Evolutionary conservation across 1,140 invertebrate species (phyloP).

Genomic region (Dinothrombium tinctorium): DNA sequence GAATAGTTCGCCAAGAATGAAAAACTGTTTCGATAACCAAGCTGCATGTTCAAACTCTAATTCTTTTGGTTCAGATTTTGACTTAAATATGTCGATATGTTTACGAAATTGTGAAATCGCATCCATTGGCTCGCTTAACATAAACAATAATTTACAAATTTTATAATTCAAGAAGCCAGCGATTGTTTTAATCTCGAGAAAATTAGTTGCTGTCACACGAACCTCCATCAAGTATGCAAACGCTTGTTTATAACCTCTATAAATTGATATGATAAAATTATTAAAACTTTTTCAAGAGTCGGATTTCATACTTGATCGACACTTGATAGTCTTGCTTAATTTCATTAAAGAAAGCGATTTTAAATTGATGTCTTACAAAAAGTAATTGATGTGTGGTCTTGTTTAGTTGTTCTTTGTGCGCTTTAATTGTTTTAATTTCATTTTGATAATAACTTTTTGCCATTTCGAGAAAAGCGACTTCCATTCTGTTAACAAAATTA

Average conservation of each 20-base stretch:
- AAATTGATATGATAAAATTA: conserved; percentile 14
- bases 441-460: conserved; percentile 74
- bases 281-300: conserved; percentile 1
- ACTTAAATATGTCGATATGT: conserved; percentile 68
- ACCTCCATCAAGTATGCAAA: conserved; percentile 70
- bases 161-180: conserved; percentile 89
- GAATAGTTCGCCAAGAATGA: conserved; percentile 71
- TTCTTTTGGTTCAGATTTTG: conserved; percentile 44
- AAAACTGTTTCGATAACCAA: conserved; percentile 77
- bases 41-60: conserved; percentile 81
- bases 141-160: conserved; percentile 60
- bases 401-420: conserved; percentile 67
- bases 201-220: conserved; percentile 61
- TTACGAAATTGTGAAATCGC: conserved; percentile 74
- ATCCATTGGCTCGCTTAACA: conserved; percentile 63
- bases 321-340: conserved; percentile 63
- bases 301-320: conserved; percentile 51
- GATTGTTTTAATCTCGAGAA: conserved; percentile 77
- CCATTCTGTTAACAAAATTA: conserved; percentile 32
- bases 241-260: conserved; percentile 70
- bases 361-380: conserved; percentile 86
- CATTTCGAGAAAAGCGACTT: conserved; percentile 77
- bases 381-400: conserved; percentile 73
- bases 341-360: conserved; percentile 89
- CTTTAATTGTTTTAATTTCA: conserved; percentile 60